These are phyloP conservation scores for Sepioteuthis lessoniana DNA, from an alignment of 2,888 invertebrate genomes.

Conservation along the genomic window DNA sequence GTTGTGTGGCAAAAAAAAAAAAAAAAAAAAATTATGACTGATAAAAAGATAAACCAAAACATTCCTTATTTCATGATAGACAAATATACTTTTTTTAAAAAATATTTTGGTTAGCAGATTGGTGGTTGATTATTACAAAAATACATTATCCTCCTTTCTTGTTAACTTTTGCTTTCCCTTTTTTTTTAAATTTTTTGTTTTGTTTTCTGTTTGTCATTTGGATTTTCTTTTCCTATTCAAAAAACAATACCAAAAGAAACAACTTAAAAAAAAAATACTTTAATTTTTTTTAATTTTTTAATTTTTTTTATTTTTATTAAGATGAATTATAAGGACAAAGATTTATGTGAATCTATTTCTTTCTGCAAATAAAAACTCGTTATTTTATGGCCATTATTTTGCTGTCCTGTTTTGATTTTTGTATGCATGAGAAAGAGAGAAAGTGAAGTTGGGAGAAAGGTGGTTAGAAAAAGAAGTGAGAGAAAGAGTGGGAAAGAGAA, in stretches of 20 bases:
- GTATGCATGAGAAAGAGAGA: not conserved
- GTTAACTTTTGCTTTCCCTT: not conserved
- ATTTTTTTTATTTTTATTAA: not conserved
- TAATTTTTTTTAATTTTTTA: not conserved
- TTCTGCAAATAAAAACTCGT: constrained; percentile 25
- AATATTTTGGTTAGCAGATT: not conserved
- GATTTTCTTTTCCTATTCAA: not conserved
- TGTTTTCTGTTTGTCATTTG: not conserved
- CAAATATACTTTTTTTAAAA: not conserved
- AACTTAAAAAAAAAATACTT: no score
- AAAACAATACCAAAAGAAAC: not conserved
- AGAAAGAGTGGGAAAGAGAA: no score
- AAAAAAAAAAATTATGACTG: not conserved
- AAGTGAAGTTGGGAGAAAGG: no score
- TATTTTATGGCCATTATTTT: not conserved
- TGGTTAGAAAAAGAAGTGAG: no score
- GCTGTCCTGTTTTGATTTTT: not conserved
- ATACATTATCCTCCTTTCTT: not conserved
- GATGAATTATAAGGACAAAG: constrained; percentile 2
- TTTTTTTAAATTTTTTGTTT: not conserved
- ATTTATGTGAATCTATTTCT: constrained; percentile 23
- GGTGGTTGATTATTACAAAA: not conserved
- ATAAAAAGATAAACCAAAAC: not conserved
- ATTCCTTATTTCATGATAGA: not conserved
- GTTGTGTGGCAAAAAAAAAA: not conserved